Evolutionary conservation across 2,797 vertebrate species (phyloP), one percentile per base, ranked within the genome.

Genomic region (Amazona finschi): DNA sequence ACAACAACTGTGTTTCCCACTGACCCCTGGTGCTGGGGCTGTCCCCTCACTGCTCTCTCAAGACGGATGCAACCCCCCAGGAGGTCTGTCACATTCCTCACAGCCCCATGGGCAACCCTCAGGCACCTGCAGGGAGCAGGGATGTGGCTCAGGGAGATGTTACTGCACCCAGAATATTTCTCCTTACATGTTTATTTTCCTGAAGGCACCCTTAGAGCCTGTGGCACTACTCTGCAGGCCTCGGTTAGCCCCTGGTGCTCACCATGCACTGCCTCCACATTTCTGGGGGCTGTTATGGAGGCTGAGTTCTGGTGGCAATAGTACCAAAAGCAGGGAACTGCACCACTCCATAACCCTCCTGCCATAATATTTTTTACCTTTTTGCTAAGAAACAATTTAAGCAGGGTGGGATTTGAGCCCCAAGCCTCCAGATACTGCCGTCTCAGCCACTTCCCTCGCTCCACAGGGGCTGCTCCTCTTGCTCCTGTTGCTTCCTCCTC

Each of bases 181-280:
- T 67, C 31, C 11, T 79, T 33, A 17, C 5, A 20, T 25, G 8
- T 73, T 77, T 55, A 8, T 62, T 73, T 89, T 36, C 44, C 17
- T 19, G 28, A 43, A 49, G 49, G 30, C 25, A 22, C 15, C 30
- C 65, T 25, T 2, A 6, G 25, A 5, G 4, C 8, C 27, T 2
- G 0, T 0, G 4, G 38, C 38, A 15, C 12, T 27, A 5, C 7
- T 6, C 38, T 30, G 30, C 14, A 12, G 30, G 12, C n/a, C 2
- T 0, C 0, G 0, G 7, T 24, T 22, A n/a, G 46, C 36, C 28
- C 16, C 8, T 15, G 8, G 27, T 1, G 0, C 66, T 0, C 0
- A 5, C 4, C 19, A 1, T 8, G 36, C 0, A 0, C 4, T 22
- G 22, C 28, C 31, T 39, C 12, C 27, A 2, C 9, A 3, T 27